These are phyloP conservation scores for Siniperca scherzeri DNA, from an alignment of 2,797 vertebrate genomes.

Conservation along the genomic window DNA sequence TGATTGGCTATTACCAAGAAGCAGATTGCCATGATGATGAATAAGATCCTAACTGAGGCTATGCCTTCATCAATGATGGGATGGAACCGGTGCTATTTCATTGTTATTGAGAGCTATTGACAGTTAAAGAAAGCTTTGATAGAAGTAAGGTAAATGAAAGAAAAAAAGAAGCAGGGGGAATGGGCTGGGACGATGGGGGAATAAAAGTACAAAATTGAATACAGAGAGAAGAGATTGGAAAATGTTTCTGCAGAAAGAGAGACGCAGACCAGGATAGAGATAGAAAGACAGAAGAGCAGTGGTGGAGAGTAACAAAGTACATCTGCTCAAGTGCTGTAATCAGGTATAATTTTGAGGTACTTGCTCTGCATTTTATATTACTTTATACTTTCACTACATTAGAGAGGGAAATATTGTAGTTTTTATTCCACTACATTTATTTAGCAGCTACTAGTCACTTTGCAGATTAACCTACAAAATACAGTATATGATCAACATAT, in stretches of 20 bases:
- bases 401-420: not conserved
- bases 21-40: slow-evolving; percentile 80
- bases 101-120: slow-evolving; percentile 84
- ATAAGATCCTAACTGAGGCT: slow-evolving; percentile 76
- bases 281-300: slow-evolving; percentile 43
- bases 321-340: slow-evolving; percentile 55
- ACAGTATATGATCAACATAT: not conserved
- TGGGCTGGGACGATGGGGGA: slow-evolving; percentile 55
- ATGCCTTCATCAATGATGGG: slow-evolving; percentile 77
- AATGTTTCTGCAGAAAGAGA: slow-evolving; percentile 71
- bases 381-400: not conserved
- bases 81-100: slow-evolving; percentile 78
- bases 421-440: slow-evolving; percentile 16
- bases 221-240: slow-evolving; percentile 80
- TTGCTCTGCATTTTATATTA: slow-evolving; percentile 23
- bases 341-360: slow-evolving; percentile 18
- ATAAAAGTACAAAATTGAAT: slow-evolving; percentile 78
- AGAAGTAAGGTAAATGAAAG: slow-evolving; percentile 56
- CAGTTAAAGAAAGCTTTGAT: slow-evolving; percentile 52
- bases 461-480: not conserved
- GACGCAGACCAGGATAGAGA: slow-evolving; percentile 55
- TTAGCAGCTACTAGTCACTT: not conserved
- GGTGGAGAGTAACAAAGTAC: slow-evolving; percentile 43
- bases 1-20: slow-evolving; percentile 83
- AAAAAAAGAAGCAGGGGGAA: slow-evolving; percentile 55